Evolutionary conservation across 2,888 invertebrate species (phyloP).

Genomic region (Tipula helvola): DNA sequence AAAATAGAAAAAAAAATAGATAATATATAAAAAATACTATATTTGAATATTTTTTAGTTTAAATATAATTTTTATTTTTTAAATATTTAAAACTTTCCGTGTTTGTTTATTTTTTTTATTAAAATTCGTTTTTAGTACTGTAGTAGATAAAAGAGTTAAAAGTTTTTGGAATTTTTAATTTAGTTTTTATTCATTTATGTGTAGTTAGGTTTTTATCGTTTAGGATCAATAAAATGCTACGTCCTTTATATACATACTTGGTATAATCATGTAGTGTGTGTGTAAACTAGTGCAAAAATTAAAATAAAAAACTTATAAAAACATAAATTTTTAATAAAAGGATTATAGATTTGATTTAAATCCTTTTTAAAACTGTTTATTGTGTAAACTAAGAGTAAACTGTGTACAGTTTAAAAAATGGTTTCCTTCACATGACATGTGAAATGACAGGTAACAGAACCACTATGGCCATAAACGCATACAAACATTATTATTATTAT

Average conservation of each 20-base stretch:
- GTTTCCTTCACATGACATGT: too few relatives aligned
- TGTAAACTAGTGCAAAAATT: too few relatives aligned
- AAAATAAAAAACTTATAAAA: too few relatives aligned
- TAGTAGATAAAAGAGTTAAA: background rate
- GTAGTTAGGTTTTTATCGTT: background rate
- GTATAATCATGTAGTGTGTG: too few relatives aligned
- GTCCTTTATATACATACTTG: background rate
- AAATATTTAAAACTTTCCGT: background rate
- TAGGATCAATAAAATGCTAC: background rate
- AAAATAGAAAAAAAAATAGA: background rate
- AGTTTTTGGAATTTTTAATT: constrained; percentile 4
- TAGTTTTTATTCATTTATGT: background rate
- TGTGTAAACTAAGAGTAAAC: too few relatives aligned
- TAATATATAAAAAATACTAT: background rate
- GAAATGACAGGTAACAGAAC: too few relatives aligned
- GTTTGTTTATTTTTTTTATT: background rate
- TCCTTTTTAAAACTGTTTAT: too few relatives aligned
- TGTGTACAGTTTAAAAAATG: too few relatives aligned
- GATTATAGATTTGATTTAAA: too few relatives aligned
- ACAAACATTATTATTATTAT: too few relatives aligned
- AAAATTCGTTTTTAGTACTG: background rate
- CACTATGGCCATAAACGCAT: too few relatives aligned
- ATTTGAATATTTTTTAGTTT: background rate
- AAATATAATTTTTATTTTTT: background rate
- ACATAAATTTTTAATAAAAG: too few relatives aligned